Evolutionary conservation across 2,888 invertebrate species (phyloP).

Genomic region (Epinotia ramella): DNA sequence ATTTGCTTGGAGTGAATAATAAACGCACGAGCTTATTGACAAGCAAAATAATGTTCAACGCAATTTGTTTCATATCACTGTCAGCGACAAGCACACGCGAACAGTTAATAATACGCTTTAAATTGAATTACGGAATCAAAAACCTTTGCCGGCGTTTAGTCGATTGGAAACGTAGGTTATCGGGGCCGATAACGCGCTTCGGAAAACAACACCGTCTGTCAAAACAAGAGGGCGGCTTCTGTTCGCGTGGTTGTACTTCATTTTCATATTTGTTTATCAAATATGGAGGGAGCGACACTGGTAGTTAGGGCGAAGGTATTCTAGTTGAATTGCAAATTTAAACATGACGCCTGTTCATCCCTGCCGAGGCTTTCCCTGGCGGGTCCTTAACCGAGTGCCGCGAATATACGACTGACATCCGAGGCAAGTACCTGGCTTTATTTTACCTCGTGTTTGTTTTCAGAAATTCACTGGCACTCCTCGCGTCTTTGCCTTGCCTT

Average conservation of each 20-base stretch:
- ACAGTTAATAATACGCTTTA: slow-evolving; percentile 34
- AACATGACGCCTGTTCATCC: slow-evolving; percentile 59
- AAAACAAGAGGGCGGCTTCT: slow-evolving; percentile 32
- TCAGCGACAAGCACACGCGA: slow-evolving; percentile 29
- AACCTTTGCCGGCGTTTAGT: slow-evolving; percentile 16
- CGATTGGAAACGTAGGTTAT: slow-evolving; percentile 12
- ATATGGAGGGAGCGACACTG: slow-evolving; percentile 55
- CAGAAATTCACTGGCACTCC: slow-evolving; percentile 26
- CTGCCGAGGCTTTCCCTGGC: slow-evolving; percentile 45
- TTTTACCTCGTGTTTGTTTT: slow-evolving; percentile 42
- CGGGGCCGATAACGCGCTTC: slow-evolving; percentile 17
- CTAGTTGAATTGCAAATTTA: slow-evolving; percentile 74
- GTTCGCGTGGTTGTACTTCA: slow-evolving; percentile 36
- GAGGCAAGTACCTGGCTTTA: slow-evolving; percentile 43
- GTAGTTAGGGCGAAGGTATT: slow-evolving; percentile 58
- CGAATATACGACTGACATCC: slow-evolving; percentile 36
- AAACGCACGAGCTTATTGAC: slow-evolving; percentile 30
- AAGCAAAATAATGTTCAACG: slow-evolving; percentile 37
- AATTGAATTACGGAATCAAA: slow-evolving; percentile 41
- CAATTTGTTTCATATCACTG: slow-evolving; percentile 43
- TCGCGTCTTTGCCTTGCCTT: slow-evolving; percentile 16
- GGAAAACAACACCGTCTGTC: slow-evolving; percentile 28
- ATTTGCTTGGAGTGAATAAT: slow-evolving; percentile 7
- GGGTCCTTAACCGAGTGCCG: slow-evolving; percentile 45
- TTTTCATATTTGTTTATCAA: slow-evolving; percentile 52